Base-by-base conservation (phyloP, 2,888 invertebrate species). In the Chirona hameri region DNA sequence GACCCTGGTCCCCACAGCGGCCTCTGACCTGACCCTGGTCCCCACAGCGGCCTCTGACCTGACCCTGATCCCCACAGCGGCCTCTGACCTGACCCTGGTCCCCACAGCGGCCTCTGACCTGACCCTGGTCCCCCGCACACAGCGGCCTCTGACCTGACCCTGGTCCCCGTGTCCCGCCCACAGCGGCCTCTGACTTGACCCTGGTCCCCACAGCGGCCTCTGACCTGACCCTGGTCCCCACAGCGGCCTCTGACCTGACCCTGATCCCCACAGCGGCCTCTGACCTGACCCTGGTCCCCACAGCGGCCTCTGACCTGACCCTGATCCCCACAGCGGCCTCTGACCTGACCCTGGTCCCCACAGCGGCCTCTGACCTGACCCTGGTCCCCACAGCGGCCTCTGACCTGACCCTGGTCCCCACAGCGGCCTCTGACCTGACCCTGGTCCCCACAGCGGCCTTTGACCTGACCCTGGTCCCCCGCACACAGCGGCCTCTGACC, bases 241-340 rank as follows among this genome's bases (percentile, higher is more conserved):
- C 60, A 15, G 24, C 5, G 24, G 21, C 24, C n/a, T 21, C 60
- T n/a, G 60, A n/a, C n/a, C 60, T 60, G 60, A 60, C 60, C 60
- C 24, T 39, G 39, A 39, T 0, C 24, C 69, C 69, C 12, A 69
- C 65, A 65, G 65, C 65, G 65, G 65, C 65, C 65, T 65, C 65
- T 76, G 94, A 96, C 81, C 90, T 99, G 81, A 98, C 99, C 85
- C n/a, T n/a, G n/a, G n/a, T n/a, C n/a, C n/a, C n/a, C n/a, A n/a
- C n/a, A n/a, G n/a, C n/a, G n/a, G n/a, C n/a, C n/a, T 39, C 39
- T 39, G 39, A 39, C 39, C 39, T 39, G 39, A 39, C 39, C 39
- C 7, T 39, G 39, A 39, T 24, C 9, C n/a, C n/a, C 9, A 60
- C 60, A 60, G 60, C n/a, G n/a, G n/a, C 60, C 4, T 14, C 57